Percentiles rank a stretch among this genome's conserved stretches.
Evolutionary conservation across 2,888 invertebrate species (phyloP).

Genomic region (Tiphia femorata): DNA sequence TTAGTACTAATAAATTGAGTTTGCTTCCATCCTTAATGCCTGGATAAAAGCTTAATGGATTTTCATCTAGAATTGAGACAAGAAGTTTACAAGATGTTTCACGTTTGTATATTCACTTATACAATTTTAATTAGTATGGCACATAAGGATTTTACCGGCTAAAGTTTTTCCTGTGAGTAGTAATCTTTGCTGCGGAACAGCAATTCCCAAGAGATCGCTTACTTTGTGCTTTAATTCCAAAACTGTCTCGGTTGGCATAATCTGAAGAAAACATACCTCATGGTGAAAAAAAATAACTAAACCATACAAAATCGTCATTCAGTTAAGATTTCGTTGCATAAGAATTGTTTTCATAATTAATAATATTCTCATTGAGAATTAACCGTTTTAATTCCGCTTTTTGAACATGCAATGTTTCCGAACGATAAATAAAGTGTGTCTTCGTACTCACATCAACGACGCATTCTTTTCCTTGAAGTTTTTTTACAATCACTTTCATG

Average conservation of each 20-base stretch:
- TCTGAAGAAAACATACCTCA: slow-evolving; percentile 50
- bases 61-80: slow-evolving; percentile 74
- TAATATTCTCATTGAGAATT: too few species aligned
- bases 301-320: too few species aligned
- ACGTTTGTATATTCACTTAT: background rate
- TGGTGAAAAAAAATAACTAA: too few species aligned
- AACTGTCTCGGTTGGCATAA: slow-evolving; percentile 71
- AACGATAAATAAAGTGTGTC: background rate
- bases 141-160: slow-evolving; percentile 69
- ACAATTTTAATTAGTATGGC: background rate
- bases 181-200: slow-evolving; percentile 78
- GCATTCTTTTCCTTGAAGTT: slow-evolving; percentile 80
- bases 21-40: slow-evolving; percentile 82
- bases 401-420: background rate
- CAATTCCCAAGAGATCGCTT: slow-evolving; percentile 75
- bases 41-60: slow-evolving; percentile 78
- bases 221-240: slow-evolving; percentile 79
- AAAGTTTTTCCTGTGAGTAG: slow-evolving; percentile 80
- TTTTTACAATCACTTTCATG: slow-evolving; percentile 82
- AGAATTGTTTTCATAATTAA: background rate
- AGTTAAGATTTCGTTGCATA: too few species aligned
- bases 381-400: background rate
- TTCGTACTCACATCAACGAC: slow-evolving; percentile 73
- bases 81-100: too few species aligned
- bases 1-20: slow-evolving; percentile 79